A percentile compares a stretch with the other conserved stretches of the same genome.
Evolutionary conservation across 64 coral and sea anemone genomes (phyloP).

Genomic region (Orbicella faveolata): DNA sequence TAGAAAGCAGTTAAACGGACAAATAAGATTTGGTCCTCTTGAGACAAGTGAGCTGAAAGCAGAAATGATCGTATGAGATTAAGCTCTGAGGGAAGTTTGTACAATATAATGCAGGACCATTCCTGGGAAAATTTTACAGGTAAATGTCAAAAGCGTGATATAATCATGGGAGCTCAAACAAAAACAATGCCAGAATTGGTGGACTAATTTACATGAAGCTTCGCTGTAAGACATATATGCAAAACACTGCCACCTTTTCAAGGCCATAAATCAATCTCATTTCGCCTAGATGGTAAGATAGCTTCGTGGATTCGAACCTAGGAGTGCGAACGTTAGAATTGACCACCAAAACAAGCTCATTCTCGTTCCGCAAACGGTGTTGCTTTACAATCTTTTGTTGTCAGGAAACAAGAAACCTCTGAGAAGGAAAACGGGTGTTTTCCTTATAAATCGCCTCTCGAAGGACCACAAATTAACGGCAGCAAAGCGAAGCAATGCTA

Average conservation of each 20-base stretch:
- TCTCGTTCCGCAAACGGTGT: not conserved
- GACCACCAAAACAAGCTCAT: not conserved
- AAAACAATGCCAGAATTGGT: conserved; percentile 31
- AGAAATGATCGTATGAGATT: not conserved
- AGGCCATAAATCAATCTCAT: not conserved
- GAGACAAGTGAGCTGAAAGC: too few species aligned
- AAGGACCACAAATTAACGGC: not conserved
- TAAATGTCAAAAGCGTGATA: conserved; percentile 12
- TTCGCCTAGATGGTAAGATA: not conserved
- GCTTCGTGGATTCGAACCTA: too few species aligned
- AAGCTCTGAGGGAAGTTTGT: not conserved
- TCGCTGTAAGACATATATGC: not conserved
- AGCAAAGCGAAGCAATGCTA: not conserved
- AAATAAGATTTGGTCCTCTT: too few species aligned
- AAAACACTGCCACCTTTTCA: conserved; percentile 7
- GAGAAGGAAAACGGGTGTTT: not conserved
- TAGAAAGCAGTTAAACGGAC: not conserved
- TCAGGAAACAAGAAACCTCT: conserved; percentile 6
- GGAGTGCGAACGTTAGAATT: not conserved
- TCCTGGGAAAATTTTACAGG: not conserved
- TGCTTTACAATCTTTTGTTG: conserved; percentile 27
- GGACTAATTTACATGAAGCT: conserved; percentile 19
- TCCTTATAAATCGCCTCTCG: not conserved
- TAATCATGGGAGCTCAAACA: conserved; percentile 14
- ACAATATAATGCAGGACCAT: not conserved